These are phyloP conservation scores for Matsumyia berberina DNA, from an alignment of 2,888 invertebrate genomes.

Conservation along the genomic window DNA sequence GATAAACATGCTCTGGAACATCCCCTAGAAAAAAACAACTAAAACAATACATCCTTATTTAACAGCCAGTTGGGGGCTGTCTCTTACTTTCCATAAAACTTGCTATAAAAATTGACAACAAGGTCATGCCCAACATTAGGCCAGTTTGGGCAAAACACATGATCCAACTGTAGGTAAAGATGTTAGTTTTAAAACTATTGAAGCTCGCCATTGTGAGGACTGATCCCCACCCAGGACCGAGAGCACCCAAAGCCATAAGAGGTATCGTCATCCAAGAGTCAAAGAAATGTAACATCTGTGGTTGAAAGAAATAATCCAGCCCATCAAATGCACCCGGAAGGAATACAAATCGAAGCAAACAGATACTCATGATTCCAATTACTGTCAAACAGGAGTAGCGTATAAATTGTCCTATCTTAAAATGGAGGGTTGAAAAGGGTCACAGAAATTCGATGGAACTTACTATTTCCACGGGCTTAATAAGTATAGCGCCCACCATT, in stretches of 20 bases:
- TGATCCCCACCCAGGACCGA: slow-evolving; percentile 67
- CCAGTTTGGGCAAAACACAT: slow-evolving; percentile 79
- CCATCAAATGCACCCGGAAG: slow-evolving; percentile 31
- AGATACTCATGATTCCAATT: slow-evolving; percentile 77
- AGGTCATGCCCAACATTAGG: slow-evolving; percentile 84
- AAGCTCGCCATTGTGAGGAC: slow-evolving; percentile 67
- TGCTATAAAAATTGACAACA: slow-evolving; percentile 79
- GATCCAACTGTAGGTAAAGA: slow-evolving; percentile 84
- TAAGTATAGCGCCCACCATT: slow-evolving; percentile 22
- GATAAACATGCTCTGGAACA: too few species aligned
- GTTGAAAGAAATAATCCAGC: neutral
- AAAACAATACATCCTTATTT: too few species aligned
- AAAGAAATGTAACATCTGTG: slow-evolving; percentile 36
- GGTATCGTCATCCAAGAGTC: slow-evolving; percentile 36
- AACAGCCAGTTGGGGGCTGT: too few species aligned
- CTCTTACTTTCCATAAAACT: slow-evolving; percentile 77
- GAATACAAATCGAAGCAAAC: slow-evolving; percentile 63
- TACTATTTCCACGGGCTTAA: slow-evolving; percentile 38
- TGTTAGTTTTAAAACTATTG: slow-evolving; percentile 88
- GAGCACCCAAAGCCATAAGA: slow-evolving; percentile 10
- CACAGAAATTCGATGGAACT: neutral
- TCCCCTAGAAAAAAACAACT: too few species aligned
- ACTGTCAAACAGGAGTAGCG: slow-evolving; percentile 80
- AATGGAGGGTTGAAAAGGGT: neutral
- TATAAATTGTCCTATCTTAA: slow-evolving; percentile 81